phyloP scores from a whole-genome alignment of 2,113 vertebrate species.

The Nestor notabilis region DNA sequence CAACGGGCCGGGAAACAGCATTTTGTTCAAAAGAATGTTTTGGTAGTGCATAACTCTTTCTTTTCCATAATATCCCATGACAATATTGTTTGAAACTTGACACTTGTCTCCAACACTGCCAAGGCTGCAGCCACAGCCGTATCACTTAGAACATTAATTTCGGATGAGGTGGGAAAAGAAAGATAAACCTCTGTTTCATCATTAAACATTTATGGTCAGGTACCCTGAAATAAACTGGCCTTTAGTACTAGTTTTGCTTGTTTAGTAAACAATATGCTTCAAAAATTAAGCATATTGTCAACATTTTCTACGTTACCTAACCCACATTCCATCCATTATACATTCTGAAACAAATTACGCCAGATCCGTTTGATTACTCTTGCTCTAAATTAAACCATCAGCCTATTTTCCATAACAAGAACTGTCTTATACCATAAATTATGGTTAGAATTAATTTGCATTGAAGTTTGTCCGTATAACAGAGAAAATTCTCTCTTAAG shows the following conservation, averaged over 20 bases:
- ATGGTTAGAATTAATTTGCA: constrained; percentile 11
- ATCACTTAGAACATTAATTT: constrained; percentile 1
- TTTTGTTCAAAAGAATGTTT: not conserved
- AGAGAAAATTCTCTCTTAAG: not conserved
- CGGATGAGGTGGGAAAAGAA: not conserved
- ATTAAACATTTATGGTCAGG: not conserved
- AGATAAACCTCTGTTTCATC: not conserved
- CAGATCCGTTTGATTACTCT: constrained; percentile 35
- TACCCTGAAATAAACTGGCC: not conserved
- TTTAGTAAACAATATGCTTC: not conserved
- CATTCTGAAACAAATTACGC: not conserved
- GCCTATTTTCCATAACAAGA: not conserved
- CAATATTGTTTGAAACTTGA: not conserved
- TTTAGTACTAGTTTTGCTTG: not conserved
- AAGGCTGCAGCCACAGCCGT: not conserved
- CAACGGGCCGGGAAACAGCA: not conserved
- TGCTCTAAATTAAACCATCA: constrained; percentile 37
- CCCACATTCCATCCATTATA: not conserved
- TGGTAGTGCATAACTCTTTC: not conserved
- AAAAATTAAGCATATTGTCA: not conserved
- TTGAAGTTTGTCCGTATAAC: not conserved
- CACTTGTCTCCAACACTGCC: not conserved
- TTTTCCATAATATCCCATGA: not conserved
- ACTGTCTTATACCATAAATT: constrained; percentile 9
- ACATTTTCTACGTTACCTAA: not conserved